Evolutionary conservation across 2,888 invertebrate species (phyloP).

Genomic region (Tineola bisselliella): DNA sequence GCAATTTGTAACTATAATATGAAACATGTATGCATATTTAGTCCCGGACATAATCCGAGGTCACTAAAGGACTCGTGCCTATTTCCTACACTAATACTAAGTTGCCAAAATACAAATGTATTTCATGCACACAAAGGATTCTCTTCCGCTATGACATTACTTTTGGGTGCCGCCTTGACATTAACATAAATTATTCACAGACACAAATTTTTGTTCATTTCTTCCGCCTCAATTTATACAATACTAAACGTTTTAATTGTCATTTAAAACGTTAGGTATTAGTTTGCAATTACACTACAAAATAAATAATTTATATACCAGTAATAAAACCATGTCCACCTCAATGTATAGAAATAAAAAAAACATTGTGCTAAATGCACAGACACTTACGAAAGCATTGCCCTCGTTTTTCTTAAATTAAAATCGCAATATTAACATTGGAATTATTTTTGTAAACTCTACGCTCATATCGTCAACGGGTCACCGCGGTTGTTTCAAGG

Average conservation of each 20-base stretch:
- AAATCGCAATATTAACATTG: neutral
- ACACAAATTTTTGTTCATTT: neutral
- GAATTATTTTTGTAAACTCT: neutral
- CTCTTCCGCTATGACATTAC: neutral
- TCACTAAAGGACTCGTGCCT: neutral
- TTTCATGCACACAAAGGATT: neutral
- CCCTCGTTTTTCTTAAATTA: conserved; percentile 6
- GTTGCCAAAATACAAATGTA: neutral
- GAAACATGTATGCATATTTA: neutral
- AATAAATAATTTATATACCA: too few relatives aligned
- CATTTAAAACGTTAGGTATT: too few relatives aligned
- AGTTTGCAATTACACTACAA: too few relatives aligned
- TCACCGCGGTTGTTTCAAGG: conserved; percentile 4
- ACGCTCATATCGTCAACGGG: neutral
- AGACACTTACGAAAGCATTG: neutral
- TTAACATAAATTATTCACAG: conserved; percentile 4
- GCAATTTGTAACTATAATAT: too few relatives aligned
- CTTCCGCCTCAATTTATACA: neutral
- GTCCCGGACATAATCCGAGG: conserved; percentile 5
- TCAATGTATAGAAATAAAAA: neutral
- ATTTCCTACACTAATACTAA: conserved; percentile 3
- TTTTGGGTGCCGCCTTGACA: neutral
- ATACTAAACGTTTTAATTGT: too few relatives aligned
- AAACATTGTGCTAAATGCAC: neutral
- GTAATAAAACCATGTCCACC: too few relatives aligned